Base-by-base conservation (phyloP, 1,140 invertebrate species). In the Dufourea novaeangliae region DNA sequence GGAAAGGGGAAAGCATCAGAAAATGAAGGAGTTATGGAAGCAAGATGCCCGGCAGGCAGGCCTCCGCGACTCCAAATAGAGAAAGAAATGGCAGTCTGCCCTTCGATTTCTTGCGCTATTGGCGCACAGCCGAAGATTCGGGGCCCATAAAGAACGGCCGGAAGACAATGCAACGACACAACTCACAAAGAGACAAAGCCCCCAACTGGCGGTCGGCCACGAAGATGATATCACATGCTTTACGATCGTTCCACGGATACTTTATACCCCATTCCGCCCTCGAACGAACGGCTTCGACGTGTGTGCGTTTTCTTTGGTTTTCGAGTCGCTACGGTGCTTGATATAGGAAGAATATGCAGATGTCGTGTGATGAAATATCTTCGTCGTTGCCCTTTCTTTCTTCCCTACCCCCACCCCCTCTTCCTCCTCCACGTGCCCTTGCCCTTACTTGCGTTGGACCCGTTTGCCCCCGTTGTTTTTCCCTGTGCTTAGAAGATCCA, bases 211-310 rank as follows among this genome's bases (percentile, higher is more conserved):
- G 80, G 78, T 86, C 82, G 85, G 62, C 80, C 79, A 87, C 80
- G 85, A 89, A 88, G 87, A 89, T 89, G 87, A 89, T 89, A 88
- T 88, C 88, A 86, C 80, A 88, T 88, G 69, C 82, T 88, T 89
- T 89, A 89, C 86, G 88, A 86, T 87, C 83, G 50, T 89, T 87
- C 77, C 79, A 54, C 56, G 78, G 86, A 88, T 89, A 86, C 82
- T 89, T 89, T 88, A 89, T 89, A 77, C 86, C 78, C 69, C 85
- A 78, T 78, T 77, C 69, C 46, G 61, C 32, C 73, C 78, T 59
- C 79, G 80, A 73, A 59, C 52, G 34, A 46, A n/a, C 20, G 46
- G 62, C 66, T 83, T 85, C 86, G 80, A 87, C 84, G 76, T 84
- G 74, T 61, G 79, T 54, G 39, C 78, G 72, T 86, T 87, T 87